Conservation (phyloP, 2,113 vertebrate species). For the Odobenus rosmarus region DNA sequence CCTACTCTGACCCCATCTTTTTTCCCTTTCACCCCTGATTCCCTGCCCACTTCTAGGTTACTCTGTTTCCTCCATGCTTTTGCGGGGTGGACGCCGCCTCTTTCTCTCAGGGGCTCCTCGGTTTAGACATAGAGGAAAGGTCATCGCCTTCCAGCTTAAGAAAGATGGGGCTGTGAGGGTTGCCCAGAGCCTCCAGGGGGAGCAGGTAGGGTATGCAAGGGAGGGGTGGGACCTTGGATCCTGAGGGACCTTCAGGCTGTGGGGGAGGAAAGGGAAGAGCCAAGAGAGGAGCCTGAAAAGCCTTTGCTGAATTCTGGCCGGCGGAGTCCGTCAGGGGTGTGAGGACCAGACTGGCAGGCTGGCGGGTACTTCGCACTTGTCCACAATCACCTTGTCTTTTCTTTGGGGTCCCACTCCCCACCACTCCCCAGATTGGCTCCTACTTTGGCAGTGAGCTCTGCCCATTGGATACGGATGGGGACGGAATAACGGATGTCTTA, state of each 20-base stretch:
- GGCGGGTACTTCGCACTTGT: not conserved
- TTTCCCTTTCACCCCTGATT: not conserved
- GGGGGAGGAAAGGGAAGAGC: not conserved
- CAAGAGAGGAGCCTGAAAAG: not conserved
- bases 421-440: conserved; percentile 92
- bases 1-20: not conserved
- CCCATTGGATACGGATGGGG: conserved; percentile 91
- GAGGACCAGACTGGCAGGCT: not conserved
- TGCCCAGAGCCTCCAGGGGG: conserved; percentile 92
- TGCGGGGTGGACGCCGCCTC: conserved; percentile 87
- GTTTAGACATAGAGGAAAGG: conserved; percentile 97
- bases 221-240: not conserved
- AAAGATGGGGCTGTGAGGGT: conserved; percentile 86
- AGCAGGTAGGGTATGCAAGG: conserved; percentile 88
- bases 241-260: not conserved
- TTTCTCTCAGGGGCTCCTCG: conserved; percentile 95
- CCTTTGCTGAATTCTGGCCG: not conserved
- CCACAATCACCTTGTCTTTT: not conserved
- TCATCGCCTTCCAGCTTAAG: conserved; percentile 94
- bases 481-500: conserved; percentile 92
- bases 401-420: not conserved
- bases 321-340: not conserved
- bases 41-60: conserved; percentile 88
- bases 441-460: conserved; percentile 97
- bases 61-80: conserved; percentile 91